Conservation (phyloP, 2,888 invertebrate species). For the Acanthosepion lycidas region DNA sequence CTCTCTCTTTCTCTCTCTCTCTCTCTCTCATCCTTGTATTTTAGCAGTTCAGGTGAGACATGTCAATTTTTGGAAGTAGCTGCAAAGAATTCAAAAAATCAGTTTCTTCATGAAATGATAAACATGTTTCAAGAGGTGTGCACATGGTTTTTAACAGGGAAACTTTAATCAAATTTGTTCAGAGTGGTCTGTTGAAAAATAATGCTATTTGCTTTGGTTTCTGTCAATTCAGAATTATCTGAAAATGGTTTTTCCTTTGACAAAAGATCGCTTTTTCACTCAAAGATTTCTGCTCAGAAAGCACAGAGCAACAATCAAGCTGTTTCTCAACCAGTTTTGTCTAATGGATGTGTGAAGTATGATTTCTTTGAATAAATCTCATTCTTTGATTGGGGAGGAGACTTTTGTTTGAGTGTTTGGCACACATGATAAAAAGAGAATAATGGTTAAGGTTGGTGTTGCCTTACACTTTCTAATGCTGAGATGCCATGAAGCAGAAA, state of each 20-base stretch:
- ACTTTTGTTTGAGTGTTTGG: too few relatives aligned
- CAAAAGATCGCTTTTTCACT: background rate
- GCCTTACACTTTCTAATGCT: too few relatives aligned
- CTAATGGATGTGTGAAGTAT: too few relatives aligned
- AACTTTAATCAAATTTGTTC: background rate
- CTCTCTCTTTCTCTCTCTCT: background rate
- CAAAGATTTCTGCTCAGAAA: background rate
- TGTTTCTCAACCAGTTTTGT: background rate
- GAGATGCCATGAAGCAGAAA: too few relatives aligned
- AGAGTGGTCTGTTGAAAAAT: background rate
- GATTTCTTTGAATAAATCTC: too few relatives aligned
- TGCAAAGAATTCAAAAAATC: background rate
- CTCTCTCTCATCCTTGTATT: background rate
- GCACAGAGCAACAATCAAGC: background rate
- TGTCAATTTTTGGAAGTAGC: background rate
- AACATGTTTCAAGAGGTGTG: background rate
- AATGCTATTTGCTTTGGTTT: background rate
- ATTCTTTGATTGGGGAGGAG: too few relatives aligned
- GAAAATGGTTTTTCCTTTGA: background rate
- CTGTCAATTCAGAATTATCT: constrained; percentile 21
- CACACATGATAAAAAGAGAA: too few relatives aligned
- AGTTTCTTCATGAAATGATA: background rate
- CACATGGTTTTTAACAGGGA: background rate
- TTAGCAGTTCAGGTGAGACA: background rate
- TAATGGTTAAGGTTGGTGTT: too few relatives aligned